Base-by-base conservation (phyloP, 2,888 invertebrate species). In the Diachrysia chrysitis region DNA sequence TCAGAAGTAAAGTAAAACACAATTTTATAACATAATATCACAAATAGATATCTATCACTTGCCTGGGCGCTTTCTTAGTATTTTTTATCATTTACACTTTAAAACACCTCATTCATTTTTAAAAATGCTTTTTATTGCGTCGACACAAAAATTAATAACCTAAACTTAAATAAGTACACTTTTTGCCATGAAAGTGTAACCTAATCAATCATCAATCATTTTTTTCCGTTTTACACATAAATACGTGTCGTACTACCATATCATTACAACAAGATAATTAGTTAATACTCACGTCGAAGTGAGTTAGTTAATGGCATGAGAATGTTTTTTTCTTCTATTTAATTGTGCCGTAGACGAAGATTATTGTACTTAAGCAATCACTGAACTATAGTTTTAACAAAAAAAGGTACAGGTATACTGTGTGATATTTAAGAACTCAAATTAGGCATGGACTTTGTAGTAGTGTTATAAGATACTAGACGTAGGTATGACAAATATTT, bases 231-330 rank as follows among this genome's bases (percentile, higher is more conserved):
- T 12, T 37, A 3, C 25, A 25, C 25, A 3, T 25, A 25, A 37
- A 37, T 3, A 37, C 12, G 14, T 37, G 14, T 17, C 5, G 17
- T 17, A 17, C 10, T 46, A 51, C 62, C 23, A 58, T 59, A 25
- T 21, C 14, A 60, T 73, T 63, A 56, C 57, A 32, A 35, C 32
- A 53, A 51, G 21, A 29, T 66, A 71, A 77, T 71, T 71, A 63
- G 55, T 63, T 48, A 58, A 73, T 60, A 61, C n/a, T n/a, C n/a
- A n/a, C 29, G 63, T 51, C 53, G 25, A 12, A 57, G 19, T 17
- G 21, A 58, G 16, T 29, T 63, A 58, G 16, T 29, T 63, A 73
- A 62, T 46, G 10, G 60, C 35, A 19, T 12, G 19, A 54, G 37
- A 29, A 21, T 6, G 14, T 29, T 66, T 71, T 69, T 73, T 10